Base-by-base conservation (phyloP, 2,888 invertebrate species). In the Dusona sp. region DNA sequence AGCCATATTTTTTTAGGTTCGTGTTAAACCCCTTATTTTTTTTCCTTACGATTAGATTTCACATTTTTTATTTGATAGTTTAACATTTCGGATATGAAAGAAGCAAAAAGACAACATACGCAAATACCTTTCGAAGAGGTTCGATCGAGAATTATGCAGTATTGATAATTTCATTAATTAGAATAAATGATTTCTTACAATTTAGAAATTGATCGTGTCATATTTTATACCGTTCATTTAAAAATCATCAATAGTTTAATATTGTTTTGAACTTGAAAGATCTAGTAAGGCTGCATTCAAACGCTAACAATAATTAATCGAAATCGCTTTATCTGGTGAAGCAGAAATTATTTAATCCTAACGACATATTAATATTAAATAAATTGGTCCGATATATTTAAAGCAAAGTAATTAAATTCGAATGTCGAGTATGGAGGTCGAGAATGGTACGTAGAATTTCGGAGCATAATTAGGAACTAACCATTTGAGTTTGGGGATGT, bases 381-480 rank as follows among this genome's bases (percentile, higher is more conserved):
- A 19, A 48, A n/a, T 48, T 48, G 19, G 7, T 48, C 7, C 3
- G n/a, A 6, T 19, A 48, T 19, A 48, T 19, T 19, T n/a, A 48
- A 7, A 6, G 4, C 19, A 48, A 48, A 48, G 3, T 4, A n/a
- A 48, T 48, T n/a, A 6, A 48, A 48, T 25, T 25, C 25, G 1
- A 13, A 57, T 11, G 0, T 25, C 57, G 9, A 22, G 65, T 51
- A 72, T 77, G 73, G 57, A 85, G n/a, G 42, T 70, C 54, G 33
- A 45, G 57, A 57, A 51, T 75, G 64, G 65, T 48, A 6, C 48
- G 73, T 48, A 67, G 48, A 38, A 67, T 73, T 79, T 70, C 74
- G 68, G 25, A 67, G 36, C 42, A 13, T 36, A 48, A 42, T 42
- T 29, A 42, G 33, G 42, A 79, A 54, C 64, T 2, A 79, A 74